Conservation (phyloP, 1,140 invertebrate species). For the Orius insidiosus region DNA sequence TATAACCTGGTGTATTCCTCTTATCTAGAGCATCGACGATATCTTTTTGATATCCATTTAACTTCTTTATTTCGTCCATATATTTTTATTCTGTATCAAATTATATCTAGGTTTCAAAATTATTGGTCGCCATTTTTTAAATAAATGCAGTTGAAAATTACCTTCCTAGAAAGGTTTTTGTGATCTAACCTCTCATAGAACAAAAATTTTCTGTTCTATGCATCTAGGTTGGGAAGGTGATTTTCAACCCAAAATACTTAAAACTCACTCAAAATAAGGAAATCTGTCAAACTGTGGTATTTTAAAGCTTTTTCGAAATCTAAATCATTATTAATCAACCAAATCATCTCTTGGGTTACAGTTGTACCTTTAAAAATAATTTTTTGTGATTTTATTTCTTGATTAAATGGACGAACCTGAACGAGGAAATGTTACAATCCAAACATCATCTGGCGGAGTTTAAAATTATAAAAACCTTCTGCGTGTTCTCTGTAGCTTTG, state of each 20-base stretch:
- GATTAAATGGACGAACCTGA: constrained; percentile 35
- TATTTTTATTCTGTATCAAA: background rate
- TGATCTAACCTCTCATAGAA: no score
- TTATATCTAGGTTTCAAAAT: no score
- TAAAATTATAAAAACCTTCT: constrained; percentile 46
- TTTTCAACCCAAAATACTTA: constrained; percentile 15
- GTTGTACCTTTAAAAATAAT: constrained; percentile 49
- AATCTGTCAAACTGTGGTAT: constrained; percentile 37
- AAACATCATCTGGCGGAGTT: constrained; percentile 34
- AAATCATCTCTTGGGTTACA: constrained; percentile 60
- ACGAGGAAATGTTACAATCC: constrained; percentile 56
- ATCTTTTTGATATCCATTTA: background rate
- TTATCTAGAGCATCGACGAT: background rate
- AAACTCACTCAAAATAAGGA: constrained; percentile 48
- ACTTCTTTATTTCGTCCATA: background rate
- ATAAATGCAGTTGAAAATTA: no score
- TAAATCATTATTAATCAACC: constrained; percentile 50
- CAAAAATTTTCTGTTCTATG: no score
- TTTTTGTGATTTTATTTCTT: background rate
- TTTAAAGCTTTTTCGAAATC: constrained; percentile 41
- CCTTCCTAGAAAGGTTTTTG: no score
- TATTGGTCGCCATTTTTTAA: no score
- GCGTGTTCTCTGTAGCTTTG: constrained; percentile 41
- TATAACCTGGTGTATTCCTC: constrained; percentile 1
- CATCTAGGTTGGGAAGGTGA: background rate